Evolutionary conservation across 2,113 vertebrate genomes (phyloP).

Genomic region (Vulpes lagopus): DNA sequence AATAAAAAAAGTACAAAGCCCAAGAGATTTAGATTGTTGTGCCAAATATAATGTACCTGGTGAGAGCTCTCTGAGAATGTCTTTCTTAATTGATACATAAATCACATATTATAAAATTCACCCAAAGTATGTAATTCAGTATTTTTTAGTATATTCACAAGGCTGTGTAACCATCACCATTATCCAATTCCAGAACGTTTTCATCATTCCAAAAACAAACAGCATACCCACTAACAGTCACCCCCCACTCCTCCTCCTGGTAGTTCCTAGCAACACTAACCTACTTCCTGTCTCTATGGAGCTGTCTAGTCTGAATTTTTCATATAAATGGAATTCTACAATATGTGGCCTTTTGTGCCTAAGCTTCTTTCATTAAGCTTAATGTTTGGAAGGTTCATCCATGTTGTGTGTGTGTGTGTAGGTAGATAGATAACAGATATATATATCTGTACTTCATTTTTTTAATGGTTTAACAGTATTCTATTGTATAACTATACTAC

Average conservation of each 20-base stretch:
- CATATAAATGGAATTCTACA: not conserved
- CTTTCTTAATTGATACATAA: not conserved
- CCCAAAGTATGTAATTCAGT: not conserved
- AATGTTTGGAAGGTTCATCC: not conserved
- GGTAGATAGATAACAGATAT: no score
- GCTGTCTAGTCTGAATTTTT: not conserved
- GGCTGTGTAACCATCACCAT: not conserved
- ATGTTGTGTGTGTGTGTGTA: not conserved
- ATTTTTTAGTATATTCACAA: not conserved
- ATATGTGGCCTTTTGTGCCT: not conserved
- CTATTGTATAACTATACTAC: not conserved
- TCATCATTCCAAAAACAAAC: not conserved
- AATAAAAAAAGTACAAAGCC: constrained; percentile 24
- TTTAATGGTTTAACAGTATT: not conserved
- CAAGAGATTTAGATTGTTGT: not conserved
- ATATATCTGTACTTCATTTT: not conserved
- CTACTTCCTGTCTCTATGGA: not conserved
- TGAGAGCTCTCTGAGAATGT: not conserved
- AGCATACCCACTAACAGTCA: not conserved
- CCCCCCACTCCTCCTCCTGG: not conserved
- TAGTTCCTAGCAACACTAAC: not conserved
- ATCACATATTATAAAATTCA: not conserved
- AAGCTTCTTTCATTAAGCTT: not conserved
- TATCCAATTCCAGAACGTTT: not conserved
- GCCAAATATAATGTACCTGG: not conserved